Percentiles rank a stretch among this genome's conserved stretches.
phyloP scores from a whole-genome alignment of 2,113 vertebrate genomes.

The Stercorarius parasiticus region DNA sequence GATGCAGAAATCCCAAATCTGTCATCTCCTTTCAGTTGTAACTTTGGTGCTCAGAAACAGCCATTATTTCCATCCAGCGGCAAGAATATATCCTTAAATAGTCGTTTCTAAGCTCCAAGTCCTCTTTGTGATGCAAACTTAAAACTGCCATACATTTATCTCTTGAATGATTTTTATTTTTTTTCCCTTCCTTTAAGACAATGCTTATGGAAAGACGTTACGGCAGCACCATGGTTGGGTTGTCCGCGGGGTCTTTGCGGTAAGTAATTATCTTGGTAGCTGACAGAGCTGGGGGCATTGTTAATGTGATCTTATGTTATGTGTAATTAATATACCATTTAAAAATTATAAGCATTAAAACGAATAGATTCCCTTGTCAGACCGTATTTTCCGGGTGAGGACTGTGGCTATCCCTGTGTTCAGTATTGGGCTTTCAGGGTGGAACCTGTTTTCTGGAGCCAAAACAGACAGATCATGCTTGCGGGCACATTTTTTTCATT shows the following conservation, averaged over 20 bases:
- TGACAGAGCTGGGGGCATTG: not conserved
- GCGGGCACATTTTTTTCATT: not conserved
- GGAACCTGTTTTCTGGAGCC: not conserved
- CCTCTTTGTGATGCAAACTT: not conserved
- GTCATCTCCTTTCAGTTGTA: slow-evolving; percentile 3
- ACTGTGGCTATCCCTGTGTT: not conserved
- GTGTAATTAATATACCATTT: not conserved
- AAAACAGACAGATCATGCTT: not conserved
- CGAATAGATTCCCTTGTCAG: not conserved
- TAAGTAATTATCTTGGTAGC: slow-evolving; percentile 67
- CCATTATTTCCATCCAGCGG: not conserved
- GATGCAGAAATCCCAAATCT: not conserved
- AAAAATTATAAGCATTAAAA: not conserved
- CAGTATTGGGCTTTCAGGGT: not conserved
- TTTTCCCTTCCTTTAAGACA: slow-evolving; percentile 75
- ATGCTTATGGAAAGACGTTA: slow-evolving; percentile 91
- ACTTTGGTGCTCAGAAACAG: not conserved
- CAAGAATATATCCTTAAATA: not conserved
- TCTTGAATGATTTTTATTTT: not conserved
- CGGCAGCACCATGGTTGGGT: slow-evolving; percentile 97
- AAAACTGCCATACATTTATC: not conserved
- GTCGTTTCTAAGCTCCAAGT: not conserved
- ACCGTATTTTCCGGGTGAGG: not conserved
- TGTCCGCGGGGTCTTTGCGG: slow-evolving; percentile 94
- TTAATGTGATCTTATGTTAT: not conserved